A percentile compares a stretch with the other conserved stretches of the same genome.
phyloP scores from a whole-genome alignment of 2,797 vertebrate species.

The Streptopelia turtur region DNA sequence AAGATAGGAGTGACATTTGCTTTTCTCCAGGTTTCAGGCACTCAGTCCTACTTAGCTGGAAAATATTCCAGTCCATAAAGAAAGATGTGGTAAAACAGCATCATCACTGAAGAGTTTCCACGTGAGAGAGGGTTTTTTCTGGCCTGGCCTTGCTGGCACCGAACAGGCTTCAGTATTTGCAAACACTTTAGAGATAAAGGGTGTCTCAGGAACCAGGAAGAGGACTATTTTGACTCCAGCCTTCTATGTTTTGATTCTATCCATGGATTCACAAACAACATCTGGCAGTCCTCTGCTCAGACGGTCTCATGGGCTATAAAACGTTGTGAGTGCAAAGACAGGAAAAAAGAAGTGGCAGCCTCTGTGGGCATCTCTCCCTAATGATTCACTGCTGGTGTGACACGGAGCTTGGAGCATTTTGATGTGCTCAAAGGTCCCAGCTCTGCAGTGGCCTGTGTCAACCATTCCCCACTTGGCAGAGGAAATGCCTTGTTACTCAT shows the following conservation, averaged over 20 bases:
- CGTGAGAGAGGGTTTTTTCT: neutral
- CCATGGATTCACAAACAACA: neutral
- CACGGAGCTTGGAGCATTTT: neutral
- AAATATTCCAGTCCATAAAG: neutral
- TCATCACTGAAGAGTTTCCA: neutral
- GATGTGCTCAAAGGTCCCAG: neutral
- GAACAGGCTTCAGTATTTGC: neutral
- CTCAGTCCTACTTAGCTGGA: neutral
- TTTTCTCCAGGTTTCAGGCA: neutral
- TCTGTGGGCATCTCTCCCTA: neutral
- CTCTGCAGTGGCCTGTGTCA: neutral
- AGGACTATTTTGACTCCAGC: neutral
- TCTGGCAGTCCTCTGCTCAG: neutral
- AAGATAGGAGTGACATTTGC: accelerated
- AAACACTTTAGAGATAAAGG: neutral
- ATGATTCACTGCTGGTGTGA: accelerated
- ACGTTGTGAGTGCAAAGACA: neutral
- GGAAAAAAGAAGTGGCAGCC: neutral
- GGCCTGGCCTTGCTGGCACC: neutral
- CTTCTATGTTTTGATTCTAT: neutral
- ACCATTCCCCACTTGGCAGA: neutral
- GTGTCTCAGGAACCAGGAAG: neutral
- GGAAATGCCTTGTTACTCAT: constrained; percentile 1
- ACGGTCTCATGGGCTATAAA: neutral
- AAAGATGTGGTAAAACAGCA: neutral